These are phyloP conservation scores for Syrrhaptes paradoxus DNA, from an alignment of 2,113 vertebrate species.

Conservation along the genomic window DNA sequence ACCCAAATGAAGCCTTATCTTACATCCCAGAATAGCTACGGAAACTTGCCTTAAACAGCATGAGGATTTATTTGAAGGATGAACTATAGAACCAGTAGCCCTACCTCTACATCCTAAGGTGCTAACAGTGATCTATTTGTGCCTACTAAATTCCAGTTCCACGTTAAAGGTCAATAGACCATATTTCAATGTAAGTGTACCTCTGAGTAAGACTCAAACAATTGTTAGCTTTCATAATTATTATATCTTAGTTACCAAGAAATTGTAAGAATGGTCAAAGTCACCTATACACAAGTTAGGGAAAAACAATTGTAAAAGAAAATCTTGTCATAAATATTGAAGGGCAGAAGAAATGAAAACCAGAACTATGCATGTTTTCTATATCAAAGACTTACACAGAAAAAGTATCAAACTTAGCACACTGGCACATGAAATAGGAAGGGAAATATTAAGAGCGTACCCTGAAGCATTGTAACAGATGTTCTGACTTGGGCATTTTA, in stretches of 20 bases:
- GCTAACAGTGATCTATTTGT: background rate
- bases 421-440: background rate
- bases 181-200: background rate
- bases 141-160: background rate
- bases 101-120: background rate
- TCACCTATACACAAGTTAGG: background rate
- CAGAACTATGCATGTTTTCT: background rate
- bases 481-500: background rate
- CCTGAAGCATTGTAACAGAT: background rate
- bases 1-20: background rate
- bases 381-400: background rate
- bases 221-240: background rate
- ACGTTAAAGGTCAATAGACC: background rate
- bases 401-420: background rate
- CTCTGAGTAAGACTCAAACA: background rate
- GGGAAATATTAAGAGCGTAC: background rate
- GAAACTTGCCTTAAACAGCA: background rate
- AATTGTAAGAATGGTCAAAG: background rate
- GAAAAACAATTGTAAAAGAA: background rate
- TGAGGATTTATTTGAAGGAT: background rate
- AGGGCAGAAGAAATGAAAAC: background rate
- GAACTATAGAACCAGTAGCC: background rate
- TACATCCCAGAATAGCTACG: background rate
- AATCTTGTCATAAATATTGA: background rate
- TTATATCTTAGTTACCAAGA: background rate